A percentile compares a stretch with the other conserved stretches of the same genome.
Conservation (phyloP, 2,113 vertebrate species). For the Pitta sordida region DNA sequence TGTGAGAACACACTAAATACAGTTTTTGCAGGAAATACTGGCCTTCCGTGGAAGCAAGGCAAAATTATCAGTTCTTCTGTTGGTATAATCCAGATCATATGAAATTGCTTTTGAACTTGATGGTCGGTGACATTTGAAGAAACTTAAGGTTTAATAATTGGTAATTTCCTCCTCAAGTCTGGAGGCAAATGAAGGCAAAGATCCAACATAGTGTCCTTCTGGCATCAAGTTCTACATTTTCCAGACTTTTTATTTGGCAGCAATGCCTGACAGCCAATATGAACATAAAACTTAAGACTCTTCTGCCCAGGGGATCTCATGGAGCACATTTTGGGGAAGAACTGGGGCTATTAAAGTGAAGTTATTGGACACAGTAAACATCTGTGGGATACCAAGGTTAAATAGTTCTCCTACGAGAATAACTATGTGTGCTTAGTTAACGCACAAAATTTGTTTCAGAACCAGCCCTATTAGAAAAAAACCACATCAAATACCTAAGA, state of each 20-base stretch:
- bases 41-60: background rate
- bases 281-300: background rate
- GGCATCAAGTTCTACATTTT: background rate
- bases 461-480: background rate
- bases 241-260: background rate
- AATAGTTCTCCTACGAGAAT: background rate
- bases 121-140: background rate
- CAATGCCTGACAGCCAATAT: background rate
- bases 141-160: background rate
- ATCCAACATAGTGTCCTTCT: background rate
- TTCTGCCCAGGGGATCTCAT: background rate
- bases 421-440: background rate
- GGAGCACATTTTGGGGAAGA: background rate
- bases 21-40: background rate
- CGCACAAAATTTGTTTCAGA: background rate
- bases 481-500: background rate
- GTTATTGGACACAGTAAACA: background rate
- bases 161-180: background rate
- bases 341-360: accelerated
- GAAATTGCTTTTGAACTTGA: background rate
- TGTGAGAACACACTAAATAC: background rate
- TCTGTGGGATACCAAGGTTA: background rate
- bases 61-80: background rate
- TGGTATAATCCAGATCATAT: background rate
- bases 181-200: background rate